phyloP scores from a whole-genome alignment of 2,113 vertebrate species.

The Toxotes jaculatrix region DNA sequence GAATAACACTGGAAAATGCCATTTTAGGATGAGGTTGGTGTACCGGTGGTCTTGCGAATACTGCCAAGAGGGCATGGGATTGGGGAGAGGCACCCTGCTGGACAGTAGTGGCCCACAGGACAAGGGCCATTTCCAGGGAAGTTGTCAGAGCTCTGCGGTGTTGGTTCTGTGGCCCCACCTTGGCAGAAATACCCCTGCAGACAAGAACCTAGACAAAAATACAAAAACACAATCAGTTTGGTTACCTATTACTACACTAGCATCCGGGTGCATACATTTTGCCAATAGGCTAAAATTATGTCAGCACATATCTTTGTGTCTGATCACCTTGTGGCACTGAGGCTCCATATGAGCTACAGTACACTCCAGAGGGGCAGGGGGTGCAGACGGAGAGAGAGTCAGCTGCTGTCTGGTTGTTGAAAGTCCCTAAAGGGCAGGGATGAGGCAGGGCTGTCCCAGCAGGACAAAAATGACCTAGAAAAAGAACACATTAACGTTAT shows the following conservation, averaged over 20 bases:
- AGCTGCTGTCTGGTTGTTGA: conserved; percentile 83
- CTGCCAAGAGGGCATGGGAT: conserved; percentile 89
- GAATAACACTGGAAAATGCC: neutral
- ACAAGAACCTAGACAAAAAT: conserved; percentile 83
- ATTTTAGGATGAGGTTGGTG: conserved; percentile 33
- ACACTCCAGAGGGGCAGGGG: conserved; percentile 87
- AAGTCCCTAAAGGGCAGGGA: conserved; percentile 88
- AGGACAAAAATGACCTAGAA: conserved; percentile 89
- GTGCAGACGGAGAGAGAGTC: conserved; percentile 82
- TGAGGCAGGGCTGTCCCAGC: conserved; percentile 75
- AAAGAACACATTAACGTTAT: neutral
- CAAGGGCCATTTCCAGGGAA: conserved; percentile 87
- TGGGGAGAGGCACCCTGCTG: conserved; percentile 84
- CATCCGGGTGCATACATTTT: neutral
- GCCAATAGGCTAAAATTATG: too few relatives aligned
- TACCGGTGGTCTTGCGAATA: conserved; percentile 87
- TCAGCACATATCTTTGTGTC: neutral
- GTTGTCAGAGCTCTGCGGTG: conserved; percentile 72
- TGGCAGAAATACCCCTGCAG: conserved; percentile 89
- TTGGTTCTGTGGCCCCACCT: conserved; percentile 84
- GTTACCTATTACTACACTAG: neutral
- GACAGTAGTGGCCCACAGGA: conserved; percentile 89
- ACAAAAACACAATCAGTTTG: neutral
- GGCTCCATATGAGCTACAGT: conserved; percentile 87
- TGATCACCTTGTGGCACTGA: conserved; percentile 86